These are phyloP conservation scores for Ceryle rudis DNA, from an alignment of 2,797 vertebrate species.

Conservation along the genomic window DNA sequence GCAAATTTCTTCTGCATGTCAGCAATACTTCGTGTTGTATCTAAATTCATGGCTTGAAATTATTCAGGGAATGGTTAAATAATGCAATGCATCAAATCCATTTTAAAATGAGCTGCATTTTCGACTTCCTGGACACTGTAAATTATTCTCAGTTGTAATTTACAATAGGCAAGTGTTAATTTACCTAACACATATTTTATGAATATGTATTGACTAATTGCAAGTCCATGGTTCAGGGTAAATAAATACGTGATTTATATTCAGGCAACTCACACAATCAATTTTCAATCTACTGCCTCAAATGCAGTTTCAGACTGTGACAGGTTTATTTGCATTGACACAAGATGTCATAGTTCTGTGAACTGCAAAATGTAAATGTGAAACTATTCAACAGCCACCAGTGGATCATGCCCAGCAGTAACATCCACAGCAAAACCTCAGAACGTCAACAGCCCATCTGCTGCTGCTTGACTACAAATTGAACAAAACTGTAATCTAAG, in stretches of 20 bases:
- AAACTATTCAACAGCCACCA: not conserved
- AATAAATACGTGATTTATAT: conserved; percentile 63
- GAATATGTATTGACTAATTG: conserved; percentile 70
- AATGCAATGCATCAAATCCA: conserved; percentile 39
- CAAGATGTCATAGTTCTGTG: conserved; percentile 21
- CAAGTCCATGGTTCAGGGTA: not conserved
- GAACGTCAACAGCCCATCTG: not conserved
- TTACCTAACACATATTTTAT: conserved; percentile 67
- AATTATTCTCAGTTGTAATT: conserved; percentile 61
- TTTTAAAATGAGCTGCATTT: conserved; percentile 45
- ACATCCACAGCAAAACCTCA: not conserved
- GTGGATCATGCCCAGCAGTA: not conserved
- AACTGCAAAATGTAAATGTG: conserved; percentile 34
- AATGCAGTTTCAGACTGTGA: conserved; percentile 39
- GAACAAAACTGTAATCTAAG: not conserved
- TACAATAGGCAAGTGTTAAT: conserved; percentile 67
- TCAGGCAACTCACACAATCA: conserved; percentile 57
- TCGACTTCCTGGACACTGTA: not conserved
- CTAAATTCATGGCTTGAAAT: conserved; percentile 64
- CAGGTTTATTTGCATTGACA: conserved; percentile 55
- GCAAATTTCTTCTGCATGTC: conserved; percentile 31
- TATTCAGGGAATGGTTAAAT: conserved; percentile 58
- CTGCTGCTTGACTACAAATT: not conserved
- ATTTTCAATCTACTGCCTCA: conserved; percentile 60
- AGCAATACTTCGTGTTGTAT: conserved; percentile 1